Conservation (phyloP, 2,888 invertebrate species). For the Parochlus steinenii region DNA sequence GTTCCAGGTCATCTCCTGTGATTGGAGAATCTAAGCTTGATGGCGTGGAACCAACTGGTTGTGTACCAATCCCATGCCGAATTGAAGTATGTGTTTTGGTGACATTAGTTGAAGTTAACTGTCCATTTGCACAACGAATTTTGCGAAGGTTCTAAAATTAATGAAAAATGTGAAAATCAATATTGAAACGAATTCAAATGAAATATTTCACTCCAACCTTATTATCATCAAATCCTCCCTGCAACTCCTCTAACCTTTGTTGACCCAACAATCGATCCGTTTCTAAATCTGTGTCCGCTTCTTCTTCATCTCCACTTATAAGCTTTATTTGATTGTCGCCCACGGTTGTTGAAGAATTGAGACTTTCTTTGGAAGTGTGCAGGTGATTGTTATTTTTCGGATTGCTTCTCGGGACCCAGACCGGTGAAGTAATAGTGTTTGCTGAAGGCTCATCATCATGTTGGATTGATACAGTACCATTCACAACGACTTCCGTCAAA, state of each 20-base stretch:
- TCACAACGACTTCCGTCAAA: no score
- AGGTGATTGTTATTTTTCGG: slow-evolving; percentile 7
- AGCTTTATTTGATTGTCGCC: slow-evolving; percentile 1
- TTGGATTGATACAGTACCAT: no score
- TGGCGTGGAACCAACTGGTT: slow-evolving; percentile 21
- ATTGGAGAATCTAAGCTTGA: neutral
- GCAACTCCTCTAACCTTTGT: slow-evolving; percentile 66
- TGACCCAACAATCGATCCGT: slow-evolving; percentile 92
- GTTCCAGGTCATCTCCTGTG: neutral
- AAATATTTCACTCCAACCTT: slow-evolving; percentile 36
- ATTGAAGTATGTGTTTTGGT: slow-evolving; percentile 20
- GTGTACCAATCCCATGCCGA: slow-evolving; percentile 28
- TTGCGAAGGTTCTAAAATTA: slow-evolving; percentile 7
- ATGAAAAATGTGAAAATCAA: neutral
- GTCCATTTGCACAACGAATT: slow-evolving; percentile 10
- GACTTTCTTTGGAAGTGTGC: slow-evolving; percentile 7
- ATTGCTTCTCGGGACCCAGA: slow-evolving; percentile 26
- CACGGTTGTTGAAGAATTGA: neutral
- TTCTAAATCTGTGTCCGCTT: slow-evolving; percentile 95
- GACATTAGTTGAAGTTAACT: slow-evolving; percentile 3
- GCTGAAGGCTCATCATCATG: no score
- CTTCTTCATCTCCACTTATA: slow-evolving; percentile 48
- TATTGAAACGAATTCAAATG: neutral
- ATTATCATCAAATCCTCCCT: slow-evolving; percentile 63
- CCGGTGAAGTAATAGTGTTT: no score